A percentile compares a stretch with the other conserved stretches of the same genome.
Conservation (phyloP, 2,113 vertebrate genomes). For the Carlito syrichta region DNA sequence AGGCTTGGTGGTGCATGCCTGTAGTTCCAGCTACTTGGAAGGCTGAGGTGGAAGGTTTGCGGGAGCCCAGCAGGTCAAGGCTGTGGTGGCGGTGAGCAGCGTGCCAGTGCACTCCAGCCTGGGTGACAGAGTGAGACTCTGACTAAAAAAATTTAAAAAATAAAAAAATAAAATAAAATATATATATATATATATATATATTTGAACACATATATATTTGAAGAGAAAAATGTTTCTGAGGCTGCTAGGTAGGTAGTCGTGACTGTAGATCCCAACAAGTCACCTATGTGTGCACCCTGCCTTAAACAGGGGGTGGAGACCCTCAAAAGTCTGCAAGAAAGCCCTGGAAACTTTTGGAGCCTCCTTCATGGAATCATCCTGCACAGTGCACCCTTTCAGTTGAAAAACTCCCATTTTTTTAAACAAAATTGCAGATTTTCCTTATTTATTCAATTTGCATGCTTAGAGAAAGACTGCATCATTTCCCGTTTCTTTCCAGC, state of each 20-base stretch:
- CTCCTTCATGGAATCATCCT: background rate
- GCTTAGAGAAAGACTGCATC: background rate
- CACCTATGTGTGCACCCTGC: too few species aligned
- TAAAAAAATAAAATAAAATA: too few species aligned
- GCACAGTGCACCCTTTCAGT: background rate
- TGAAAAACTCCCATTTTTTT: background rate
- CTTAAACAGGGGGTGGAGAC: accelerated
- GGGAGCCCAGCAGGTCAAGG: background rate
- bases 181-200: too few species aligned
- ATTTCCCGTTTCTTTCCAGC: background rate
- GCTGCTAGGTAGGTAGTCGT: too few species aligned
- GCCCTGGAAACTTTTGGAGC: background rate
- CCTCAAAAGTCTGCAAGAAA: background rate
- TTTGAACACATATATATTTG: too few species aligned
- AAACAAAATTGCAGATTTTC: background rate
- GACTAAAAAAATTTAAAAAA: too few species aligned
- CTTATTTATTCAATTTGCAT: background rate
- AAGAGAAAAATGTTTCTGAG: too few species aligned
- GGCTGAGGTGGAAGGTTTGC: background rate
- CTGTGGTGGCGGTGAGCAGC: background rate
- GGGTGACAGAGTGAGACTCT: background rate
- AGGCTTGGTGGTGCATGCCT: background rate
- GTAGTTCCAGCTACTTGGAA: background rate
- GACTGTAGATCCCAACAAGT: too few species aligned
- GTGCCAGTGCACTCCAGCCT: background rate